Evolutionary conservation across 2,797 vertebrate genomes (phyloP).

Genomic region (Mus minutoides): DNA sequence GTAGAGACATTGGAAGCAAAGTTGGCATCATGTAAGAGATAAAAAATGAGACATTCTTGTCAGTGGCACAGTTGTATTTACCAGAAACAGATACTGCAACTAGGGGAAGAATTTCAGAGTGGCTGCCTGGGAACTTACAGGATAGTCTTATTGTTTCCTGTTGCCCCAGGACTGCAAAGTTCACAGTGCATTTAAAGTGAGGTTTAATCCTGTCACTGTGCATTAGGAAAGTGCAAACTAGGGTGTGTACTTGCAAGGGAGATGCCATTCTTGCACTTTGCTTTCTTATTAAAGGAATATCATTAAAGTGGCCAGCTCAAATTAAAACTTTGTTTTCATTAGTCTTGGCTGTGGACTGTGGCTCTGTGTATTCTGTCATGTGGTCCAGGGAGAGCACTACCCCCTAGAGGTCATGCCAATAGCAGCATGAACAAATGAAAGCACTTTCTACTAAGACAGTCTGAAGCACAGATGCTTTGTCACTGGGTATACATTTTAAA

Average conservation of each 20-base stretch:
- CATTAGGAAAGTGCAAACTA: background rate
- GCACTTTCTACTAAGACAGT: background rate
- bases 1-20: background rate
- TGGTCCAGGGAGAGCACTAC: background rate
- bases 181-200: background rate
- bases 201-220: background rate
- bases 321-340: constrained; percentile 57
- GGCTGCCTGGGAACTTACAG: background rate
- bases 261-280: background rate
- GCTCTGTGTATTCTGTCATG: constrained; percentile 11
- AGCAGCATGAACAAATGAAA: constrained; percentile 31
- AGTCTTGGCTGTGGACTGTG: background rate
- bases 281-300: constrained; percentile 42
- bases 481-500: background rate
- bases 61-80: background rate
- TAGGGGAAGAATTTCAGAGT: background rate
- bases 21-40: background rate
- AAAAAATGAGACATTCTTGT: background rate
- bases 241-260: constrained; percentile 16
- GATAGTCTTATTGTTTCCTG: background rate
- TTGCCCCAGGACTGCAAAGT: background rate
- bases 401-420: background rate
- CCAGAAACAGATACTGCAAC: background rate
- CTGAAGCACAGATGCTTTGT: background rate
- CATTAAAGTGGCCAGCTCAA: background rate